Conservation (phyloP, 1,140 invertebrate species). For the Vanessa tameamea region DNA sequence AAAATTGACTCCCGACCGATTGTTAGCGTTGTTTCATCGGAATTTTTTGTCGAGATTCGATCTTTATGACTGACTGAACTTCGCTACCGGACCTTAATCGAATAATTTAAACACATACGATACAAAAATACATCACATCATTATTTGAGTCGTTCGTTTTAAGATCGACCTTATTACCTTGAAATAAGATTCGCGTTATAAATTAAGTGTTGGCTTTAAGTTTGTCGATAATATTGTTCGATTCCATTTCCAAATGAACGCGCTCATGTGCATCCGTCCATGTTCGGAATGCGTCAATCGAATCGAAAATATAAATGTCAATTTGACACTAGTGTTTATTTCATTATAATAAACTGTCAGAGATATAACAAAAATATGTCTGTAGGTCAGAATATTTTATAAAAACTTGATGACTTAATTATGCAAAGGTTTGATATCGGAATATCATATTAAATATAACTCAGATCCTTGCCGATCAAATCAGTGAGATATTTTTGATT, state of each 20-base stretch:
- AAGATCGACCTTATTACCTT: constrained; percentile 23
- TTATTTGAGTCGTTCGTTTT: constrained; percentile 4
- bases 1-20: constrained; percentile 36
- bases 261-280: constrained; percentile 48
- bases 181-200: constrained; percentile 15
- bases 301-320: constrained; percentile 57
- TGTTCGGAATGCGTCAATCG: constrained; percentile 53
- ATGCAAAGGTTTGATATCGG: background rate
- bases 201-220: constrained; percentile 6
- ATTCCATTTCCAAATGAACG: constrained; percentile 63
- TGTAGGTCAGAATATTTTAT: background rate
- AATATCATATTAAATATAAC: background rate
- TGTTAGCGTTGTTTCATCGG: constrained; percentile 49
- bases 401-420: constrained; percentile 5
- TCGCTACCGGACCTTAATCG: constrained; percentile 62
- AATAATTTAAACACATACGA: constrained; percentile 51
- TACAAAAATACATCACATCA: constrained; percentile 15
- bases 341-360: constrained; percentile 6
- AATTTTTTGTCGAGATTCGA: constrained; percentile 58
- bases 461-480: background rate
- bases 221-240: constrained; percentile 54
- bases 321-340: constrained; percentile 44
- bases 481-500: background rate
- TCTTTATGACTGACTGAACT: constrained; percentile 61
- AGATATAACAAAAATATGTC: background rate